phyloP scores from a whole-genome alignment of 1,140 invertebrate species.

The Atta cephalotes region DNA sequence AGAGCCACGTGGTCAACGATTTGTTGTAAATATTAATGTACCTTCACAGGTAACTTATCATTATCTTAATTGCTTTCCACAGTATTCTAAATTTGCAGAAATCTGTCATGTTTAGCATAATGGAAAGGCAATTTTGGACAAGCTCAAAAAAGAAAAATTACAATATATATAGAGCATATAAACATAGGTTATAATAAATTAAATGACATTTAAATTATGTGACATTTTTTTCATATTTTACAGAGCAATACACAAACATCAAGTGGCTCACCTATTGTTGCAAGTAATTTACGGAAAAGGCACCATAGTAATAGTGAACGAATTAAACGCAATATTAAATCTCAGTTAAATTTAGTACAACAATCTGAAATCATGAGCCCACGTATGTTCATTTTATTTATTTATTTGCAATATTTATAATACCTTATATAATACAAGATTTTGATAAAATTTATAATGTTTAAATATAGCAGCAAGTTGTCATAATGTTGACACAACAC shows the following conservation, averaged over 20 bases:
- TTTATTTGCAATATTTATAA: slow-evolving; percentile 4
- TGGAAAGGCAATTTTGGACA: neutral
- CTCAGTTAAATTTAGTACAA: slow-evolving; percentile 66
- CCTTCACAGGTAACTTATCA: slow-evolving; percentile 79
- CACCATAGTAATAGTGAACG: slow-evolving; percentile 79
- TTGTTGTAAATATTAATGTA: slow-evolving; percentile 85
- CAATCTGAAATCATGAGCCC: slow-evolving; percentile 39
- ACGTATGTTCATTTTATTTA: slow-evolving; percentile 18
- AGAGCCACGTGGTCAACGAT: slow-evolving; percentile 80
- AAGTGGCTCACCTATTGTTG: slow-evolving; percentile 79
- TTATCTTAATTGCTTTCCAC: neutral
- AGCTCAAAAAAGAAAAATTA: neutral
- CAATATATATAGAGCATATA: neutral
- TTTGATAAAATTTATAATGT: neutral
- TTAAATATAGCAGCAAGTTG: slow-evolving; percentile 47
- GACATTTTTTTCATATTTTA: slow-evolving; percentile 23
- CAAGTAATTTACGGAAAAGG: slow-evolving; percentile 80
- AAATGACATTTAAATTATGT: neutral
- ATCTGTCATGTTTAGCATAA: neutral
- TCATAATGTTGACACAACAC: slow-evolving; percentile 80
- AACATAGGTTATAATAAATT: neutral
- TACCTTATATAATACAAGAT: neutral
- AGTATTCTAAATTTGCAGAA: neutral
- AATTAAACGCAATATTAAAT: slow-evolving; percentile 74
- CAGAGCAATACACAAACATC: slow-evolving; percentile 76